Evolutionary conservation across 2,888 invertebrate species (phyloP), one percentile per base, ranked within the genome.

Genomic region (Cybosia mesomella): DNA sequence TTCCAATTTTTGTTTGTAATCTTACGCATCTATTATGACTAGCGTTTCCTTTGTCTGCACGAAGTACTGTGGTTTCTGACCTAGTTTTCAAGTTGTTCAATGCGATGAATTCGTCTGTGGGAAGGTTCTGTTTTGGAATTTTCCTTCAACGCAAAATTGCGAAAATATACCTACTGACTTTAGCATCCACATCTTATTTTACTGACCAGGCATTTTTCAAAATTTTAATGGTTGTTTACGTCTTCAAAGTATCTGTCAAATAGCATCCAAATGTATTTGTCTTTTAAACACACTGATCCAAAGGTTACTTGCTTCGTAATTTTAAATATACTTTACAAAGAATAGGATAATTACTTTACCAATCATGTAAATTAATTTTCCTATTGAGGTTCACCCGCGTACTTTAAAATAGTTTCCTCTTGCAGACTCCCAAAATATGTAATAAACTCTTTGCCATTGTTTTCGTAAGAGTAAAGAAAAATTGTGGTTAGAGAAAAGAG

Each of bases 1-100:
- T 24, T 55, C 24, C 55, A 22, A 55, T 22, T 49, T 9, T 55
- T 55, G 55, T 55, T 55, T 55, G 55, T 55, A 55, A 55, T 55
- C 24, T 55, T 24, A 15, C 55, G 55, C 24, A 55, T 55, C 55
- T 24, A 55, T 55, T 55, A 55, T 24, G 22, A 55, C 55, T 55
- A 24, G 24, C 22, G 13, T 24, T 55, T 55, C 55, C 55, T 55
- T 55, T 55, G 24, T 55, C 55, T 55, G 55, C 24, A 15, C 21
- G 24, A 24, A 24, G 24, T 55, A 24, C 55, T 55, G 55, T 24
- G 24, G 24, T 55, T 55, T 55, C 55, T 55, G 55, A 24, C 57
- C 28, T 57, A 24, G 58, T 49, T 49, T 49, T 49, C 49, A 18
- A 49, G 49, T 49, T 49, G n/a, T 24, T 55, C 24, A 55, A 24